These are phyloP conservation scores for Hypomecis atomaria DNA, from an alignment of 2,888 invertebrate genomes.

Conservation along the genomic window DNA sequence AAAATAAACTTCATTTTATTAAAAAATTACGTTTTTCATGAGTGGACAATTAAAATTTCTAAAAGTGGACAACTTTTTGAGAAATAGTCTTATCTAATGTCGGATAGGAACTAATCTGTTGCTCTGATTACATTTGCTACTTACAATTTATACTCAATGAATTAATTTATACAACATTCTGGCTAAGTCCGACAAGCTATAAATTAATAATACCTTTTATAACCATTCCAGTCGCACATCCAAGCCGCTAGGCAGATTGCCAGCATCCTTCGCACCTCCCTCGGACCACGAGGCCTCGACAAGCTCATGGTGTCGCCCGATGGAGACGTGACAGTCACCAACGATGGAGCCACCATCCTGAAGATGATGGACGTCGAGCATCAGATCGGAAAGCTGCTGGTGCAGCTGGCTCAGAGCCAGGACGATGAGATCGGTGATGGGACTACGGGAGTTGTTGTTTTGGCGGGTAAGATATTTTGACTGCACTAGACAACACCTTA, in stretches of 20 bases:
- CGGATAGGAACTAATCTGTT: no score
- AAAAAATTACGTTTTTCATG: no score
- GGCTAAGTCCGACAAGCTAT: no score
- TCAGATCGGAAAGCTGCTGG: slow-evolving; percentile 98
- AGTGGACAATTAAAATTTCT: no score
- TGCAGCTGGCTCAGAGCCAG: slow-evolving; percentile 98
- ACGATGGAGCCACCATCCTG: slow-evolving; percentile 99
- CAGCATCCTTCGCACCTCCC: slow-evolving; percentile 94
- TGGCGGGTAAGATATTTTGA: slow-evolving; percentile 80
- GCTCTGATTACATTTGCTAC: no score
- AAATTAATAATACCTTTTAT: no score
- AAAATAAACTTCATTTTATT: no score
- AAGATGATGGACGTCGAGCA: slow-evolving; percentile 99
- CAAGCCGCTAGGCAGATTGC: slow-evolving; percentile 98
- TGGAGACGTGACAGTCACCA: slow-evolving; percentile 98
- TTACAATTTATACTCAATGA: no score
- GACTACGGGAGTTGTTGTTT: slow-evolving; percentile 98
- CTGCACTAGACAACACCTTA: neutral
- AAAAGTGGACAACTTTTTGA: no score
- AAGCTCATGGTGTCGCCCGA: slow-evolving; percentile 99
- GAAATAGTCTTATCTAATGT: no score
- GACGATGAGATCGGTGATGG: slow-evolving; percentile 99
- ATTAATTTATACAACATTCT: no score
- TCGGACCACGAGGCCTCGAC: slow-evolving; percentile 98
- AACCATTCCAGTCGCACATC: slow-evolving; percentile 93